A percentile compares a stretch with the other conserved stretches of the same genome.
phyloP scores from a whole-genome alignment of 1,140 invertebrate species.

The Eulimnadia texana region DNA sequence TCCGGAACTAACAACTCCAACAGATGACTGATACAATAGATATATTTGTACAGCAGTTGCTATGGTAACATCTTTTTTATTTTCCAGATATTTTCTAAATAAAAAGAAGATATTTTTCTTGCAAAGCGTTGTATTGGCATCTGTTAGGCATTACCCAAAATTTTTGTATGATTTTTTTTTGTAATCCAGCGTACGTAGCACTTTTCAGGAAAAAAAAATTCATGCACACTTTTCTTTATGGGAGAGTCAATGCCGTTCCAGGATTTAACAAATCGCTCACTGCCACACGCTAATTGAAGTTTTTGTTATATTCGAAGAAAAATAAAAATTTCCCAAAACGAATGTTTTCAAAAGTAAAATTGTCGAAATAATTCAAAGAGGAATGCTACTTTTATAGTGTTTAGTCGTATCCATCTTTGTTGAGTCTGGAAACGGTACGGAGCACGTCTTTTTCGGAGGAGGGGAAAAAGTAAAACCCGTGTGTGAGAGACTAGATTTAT shows the following conservation, averaged over 20 bases:
- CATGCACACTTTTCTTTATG: neutral
- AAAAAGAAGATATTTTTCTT: slow-evolving; percentile 2
- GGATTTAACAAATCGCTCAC: neutral
- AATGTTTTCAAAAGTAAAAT: no score
- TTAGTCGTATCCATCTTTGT: no score
- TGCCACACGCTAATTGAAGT: neutral
- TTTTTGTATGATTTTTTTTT: neutral
- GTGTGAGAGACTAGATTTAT: no score
- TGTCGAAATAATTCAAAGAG: neutral
- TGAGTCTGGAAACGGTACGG: no score
- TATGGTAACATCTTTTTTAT: neutral
- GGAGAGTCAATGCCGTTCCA: neutral
- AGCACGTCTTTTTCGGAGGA: no score
- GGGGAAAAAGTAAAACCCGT: no score
- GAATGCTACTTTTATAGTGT: neutral
- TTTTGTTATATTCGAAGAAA: neutral
- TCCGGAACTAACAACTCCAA: neutral
- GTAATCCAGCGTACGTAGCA: neutral
- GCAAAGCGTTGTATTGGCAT: slow-evolving; percentile 14
- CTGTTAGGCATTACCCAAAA: slow-evolving; percentile 5
- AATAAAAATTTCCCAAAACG: no score
- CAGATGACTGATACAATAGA: no score
- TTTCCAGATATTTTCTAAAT: no score
- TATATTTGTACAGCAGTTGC: neutral
- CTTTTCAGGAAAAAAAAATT: neutral